These are phyloP conservation scores for Gobio gobio DNA, from an alignment of 2,113 vertebrate genomes.

Conservation along the genomic window DNA sequence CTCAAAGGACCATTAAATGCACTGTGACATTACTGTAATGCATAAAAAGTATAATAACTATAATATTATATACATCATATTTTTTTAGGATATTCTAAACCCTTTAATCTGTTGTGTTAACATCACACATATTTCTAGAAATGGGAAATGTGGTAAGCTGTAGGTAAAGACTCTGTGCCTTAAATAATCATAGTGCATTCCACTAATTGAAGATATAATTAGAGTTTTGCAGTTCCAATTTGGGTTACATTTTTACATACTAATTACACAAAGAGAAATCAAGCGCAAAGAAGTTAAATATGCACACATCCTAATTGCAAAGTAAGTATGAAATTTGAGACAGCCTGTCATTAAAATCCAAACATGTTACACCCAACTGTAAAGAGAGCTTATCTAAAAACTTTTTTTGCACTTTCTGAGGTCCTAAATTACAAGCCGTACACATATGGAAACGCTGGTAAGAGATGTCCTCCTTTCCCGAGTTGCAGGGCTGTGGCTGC, in stretches of 20 bases:
- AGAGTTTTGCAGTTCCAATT: background rate
- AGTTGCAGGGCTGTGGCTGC: slow-evolving; percentile 41
- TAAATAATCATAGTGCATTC: background rate
- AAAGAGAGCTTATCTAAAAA: slow-evolving; percentile 27
- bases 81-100: background rate
- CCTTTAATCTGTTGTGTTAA: background rate
- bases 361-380: slow-evolving; percentile 52
- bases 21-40: background rate
- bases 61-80: background rate
- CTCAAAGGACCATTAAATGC: background rate
- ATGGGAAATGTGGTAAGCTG: background rate
- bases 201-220: slow-evolving; percentile 16
- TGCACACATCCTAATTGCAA: slow-evolving; percentile 53
- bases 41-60: background rate
- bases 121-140: background rate
- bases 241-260: slow-evolving; percentile 25
- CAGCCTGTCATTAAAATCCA: slow-evolving; percentile 53
- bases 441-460: slow-evolving; percentile 2
- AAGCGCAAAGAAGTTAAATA: slow-evolving; percentile 26
- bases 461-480: slow-evolving; percentile 37
- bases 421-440: slow-evolving; percentile 54
- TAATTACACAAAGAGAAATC: slow-evolving; percentile 42
- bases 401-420: slow-evolving; percentile 24
- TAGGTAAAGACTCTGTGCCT: background rate
- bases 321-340: slow-evolving; percentile 50